Base-by-base conservation (phyloP, 2,113 vertebrate species). In the Octodon degus region DNA sequence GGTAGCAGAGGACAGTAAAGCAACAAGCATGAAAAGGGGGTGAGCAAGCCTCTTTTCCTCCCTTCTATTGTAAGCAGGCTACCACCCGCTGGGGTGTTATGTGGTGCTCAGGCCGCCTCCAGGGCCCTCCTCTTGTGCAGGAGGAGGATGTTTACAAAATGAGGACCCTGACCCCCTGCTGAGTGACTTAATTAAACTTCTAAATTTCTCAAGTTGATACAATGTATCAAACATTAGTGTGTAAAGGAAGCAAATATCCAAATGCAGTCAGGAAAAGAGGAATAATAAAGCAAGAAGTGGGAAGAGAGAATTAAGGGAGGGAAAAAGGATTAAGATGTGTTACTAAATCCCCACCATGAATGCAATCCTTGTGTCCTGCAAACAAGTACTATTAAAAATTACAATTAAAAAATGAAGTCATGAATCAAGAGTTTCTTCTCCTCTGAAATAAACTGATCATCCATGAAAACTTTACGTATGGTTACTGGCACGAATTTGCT, bases 401-500 rank as follows among this genome's bases (percentile, higher is more conserved):
- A 77, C 6, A 77, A 77, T 77, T 77, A 27, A 93, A 90, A 77
- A 47, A 30, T 47, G 24, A 43, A 76, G 74, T 92, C 20, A 91
- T 30, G 24, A 94, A 90, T 94, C 55, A 79, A 70, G 5, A 30
- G 16, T 84, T 96, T 88, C 60, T 92, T 85, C 63, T 94, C 43
- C 63, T 94, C n/a, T 76, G 25, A 95, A 22, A 94, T 85, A 87
- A 94, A 47, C 16, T 76, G 34, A 84, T 16, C 67, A 91, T 40
- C 40, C 32, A 47, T 87, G 68, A 89, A 92, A 93, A 86, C 19
- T 65, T 74, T 80, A 84, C 76, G 94, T 79, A 80, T 22, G 19
- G 17, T 30, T 92, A 90, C 5, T 43, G 82, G 91, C n/a, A 96
- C 94, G 90, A 95, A 47, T 74, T 83, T 90, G 58, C 58, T 65